These are phyloP conservation scores for Ancistrus triradiatus DNA, from an alignment of 2,113 vertebrate genomes.

Conservation along the genomic window DNA sequence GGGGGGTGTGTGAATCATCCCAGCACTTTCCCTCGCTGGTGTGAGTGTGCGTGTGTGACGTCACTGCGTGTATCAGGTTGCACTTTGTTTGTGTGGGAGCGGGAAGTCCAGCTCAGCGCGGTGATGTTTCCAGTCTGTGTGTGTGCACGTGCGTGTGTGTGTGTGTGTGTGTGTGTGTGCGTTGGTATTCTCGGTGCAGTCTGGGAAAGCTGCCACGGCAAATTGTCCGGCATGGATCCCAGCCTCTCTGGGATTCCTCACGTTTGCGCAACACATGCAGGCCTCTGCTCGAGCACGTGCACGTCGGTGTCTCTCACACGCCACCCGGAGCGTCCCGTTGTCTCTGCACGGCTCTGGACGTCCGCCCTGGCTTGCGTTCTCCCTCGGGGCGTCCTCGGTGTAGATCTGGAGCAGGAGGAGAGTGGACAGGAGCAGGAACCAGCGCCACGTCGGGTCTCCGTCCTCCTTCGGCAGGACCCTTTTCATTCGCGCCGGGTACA, in stretches of 20 bases:
- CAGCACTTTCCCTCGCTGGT: conserved; percentile 23
- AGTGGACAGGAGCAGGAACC: conserved; percentile 61
- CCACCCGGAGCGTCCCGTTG: not conserved
- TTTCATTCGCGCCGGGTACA: conserved; percentile 59
- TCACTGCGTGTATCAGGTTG: conserved; percentile 7
- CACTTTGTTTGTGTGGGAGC: conserved; percentile 5
- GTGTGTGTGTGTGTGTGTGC: not conserved
- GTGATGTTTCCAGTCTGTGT: conserved; percentile 2
- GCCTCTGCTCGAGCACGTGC: not conserved
- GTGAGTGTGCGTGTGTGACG: no score
- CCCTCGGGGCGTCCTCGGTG: conserved; percentile 53
- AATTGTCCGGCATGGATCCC: not conserved
- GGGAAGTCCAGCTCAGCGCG: not conserved
- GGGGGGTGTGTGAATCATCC: conserved; percentile 27
- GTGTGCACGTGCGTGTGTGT: not conserved
- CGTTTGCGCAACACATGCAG: no score
- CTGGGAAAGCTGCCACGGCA: conserved; percentile 24
- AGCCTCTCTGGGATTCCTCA: not conserved
- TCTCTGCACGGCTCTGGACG: not conserved
- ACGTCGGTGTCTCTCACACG: not conserved
- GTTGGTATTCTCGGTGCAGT: not conserved
- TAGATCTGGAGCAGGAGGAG: conserved; percentile 68
- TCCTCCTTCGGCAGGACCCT: conserved; percentile 45
- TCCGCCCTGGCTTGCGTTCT: not conserved
- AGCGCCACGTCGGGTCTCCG: conserved; percentile 53